These are phyloP conservation scores for Drosophila funebris DNA, from an alignment of 1,140 invertebrate species.

Conservation along the genomic window DNA sequence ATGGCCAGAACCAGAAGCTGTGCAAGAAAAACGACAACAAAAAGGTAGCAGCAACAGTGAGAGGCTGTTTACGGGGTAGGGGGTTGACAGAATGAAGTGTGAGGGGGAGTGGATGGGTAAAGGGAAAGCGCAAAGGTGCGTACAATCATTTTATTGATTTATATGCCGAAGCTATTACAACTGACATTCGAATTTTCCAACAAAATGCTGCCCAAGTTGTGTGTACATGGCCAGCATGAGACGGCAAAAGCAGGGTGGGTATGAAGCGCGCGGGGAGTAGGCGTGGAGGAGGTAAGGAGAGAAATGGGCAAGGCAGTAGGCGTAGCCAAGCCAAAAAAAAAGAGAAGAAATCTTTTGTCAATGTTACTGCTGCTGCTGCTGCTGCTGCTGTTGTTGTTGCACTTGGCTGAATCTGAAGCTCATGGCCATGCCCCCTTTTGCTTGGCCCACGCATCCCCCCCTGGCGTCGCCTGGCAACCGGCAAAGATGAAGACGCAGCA, in stretches of 20 bases:
- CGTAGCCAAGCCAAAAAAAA: conserved; percentile 23
- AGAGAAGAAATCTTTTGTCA: conserved; percentile 41
- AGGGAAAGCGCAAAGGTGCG: conserved; percentile 69
- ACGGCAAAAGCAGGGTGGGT: not conserved
- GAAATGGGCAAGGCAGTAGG: conserved; percentile 16
- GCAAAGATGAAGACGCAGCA: conserved; percentile 64
- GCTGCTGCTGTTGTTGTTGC: conserved; percentile 45
- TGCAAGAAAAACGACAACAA: conserved; percentile 8
- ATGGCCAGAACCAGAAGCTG: conserved; percentile 28
- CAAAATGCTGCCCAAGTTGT: conserved; percentile 53
- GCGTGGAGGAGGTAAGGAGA: not conserved
- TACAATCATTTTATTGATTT: conserved; percentile 83
- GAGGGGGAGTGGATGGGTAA: not conserved
- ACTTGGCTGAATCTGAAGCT: conserved; percentile 41
- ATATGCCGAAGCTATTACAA: conserved; percentile 83
- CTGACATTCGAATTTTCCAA: conserved; percentile 82
- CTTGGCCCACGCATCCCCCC: not conserved
- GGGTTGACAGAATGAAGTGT: not conserved
- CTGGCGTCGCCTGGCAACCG: conserved; percentile 65
- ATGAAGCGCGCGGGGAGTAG: not conserved
- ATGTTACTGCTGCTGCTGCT: conserved; percentile 30
- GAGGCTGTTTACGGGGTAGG: not conserved
- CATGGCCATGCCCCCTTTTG: conserved; percentile 11
- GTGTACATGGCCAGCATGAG: conserved; percentile 26
- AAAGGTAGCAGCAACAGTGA: not conserved